Evolutionary conservation across 2,888 invertebrate genomes (phyloP), one percentile per base, ranked within the genome.

Genomic region (Gymnosoma rotundatum): DNA sequence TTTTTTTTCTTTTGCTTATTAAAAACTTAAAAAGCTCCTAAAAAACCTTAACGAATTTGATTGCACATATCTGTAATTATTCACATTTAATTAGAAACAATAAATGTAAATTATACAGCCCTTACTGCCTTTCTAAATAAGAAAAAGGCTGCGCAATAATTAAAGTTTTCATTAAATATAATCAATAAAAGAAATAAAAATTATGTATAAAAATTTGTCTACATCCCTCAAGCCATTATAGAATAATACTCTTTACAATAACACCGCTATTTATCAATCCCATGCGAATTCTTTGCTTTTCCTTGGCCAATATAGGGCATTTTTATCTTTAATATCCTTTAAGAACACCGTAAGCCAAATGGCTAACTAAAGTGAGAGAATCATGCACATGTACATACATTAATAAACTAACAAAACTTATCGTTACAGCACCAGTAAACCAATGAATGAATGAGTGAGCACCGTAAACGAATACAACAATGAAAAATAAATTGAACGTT

Each of bases 201-300:
- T 48, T n/a, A n/a, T 14, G 3, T 5, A 6, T 5, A 5, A 48
- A 52, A 52, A 79, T 50, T 48, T 54, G 25, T 25, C 25, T 50
- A 54, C 54, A 78, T 74, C 84, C 81, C 81, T 12, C 48, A 74
- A 81, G 84, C 75, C 78, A 60, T 78, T 81, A 81, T 54, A 81
- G 69, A 76, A 72, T 60, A 84, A 69, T 74, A 52, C 69, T 60
- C 74, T 78, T 81, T 61, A 81, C 78, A 81, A 84, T 84, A 81
- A 81, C 81, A 81, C 74, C 81, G 70, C 78, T 74, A 81, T 84
- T 84, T 84, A 84, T 84, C 78, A 84, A 84, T 78, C 69, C 81
- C 81, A 20, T 78, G 69, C 18, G 45, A 73, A 81, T 70, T 84
- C 60, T 64, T 81, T 70, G 74, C 64, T 78, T 78, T 72, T 81